Conservation (phyloP, 2,113 vertebrate genomes). For the Mionectes macconnelli region DNA sequence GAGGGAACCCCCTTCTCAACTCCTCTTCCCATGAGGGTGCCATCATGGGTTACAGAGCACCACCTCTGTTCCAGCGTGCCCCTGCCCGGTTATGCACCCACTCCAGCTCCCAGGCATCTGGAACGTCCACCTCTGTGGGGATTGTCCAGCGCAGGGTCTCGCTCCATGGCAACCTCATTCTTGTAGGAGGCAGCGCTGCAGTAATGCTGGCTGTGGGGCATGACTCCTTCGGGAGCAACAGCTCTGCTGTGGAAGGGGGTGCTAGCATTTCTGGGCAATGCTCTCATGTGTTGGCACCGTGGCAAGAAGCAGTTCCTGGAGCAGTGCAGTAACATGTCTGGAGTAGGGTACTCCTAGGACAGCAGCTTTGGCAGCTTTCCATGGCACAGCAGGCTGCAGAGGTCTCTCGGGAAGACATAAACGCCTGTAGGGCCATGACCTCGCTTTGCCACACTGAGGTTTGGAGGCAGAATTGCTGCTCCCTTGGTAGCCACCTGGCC, state of each 20-base stretch:
- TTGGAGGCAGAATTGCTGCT: background rate
- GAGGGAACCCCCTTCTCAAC: background rate
- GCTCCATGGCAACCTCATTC: background rate
- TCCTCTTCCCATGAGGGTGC: accelerated
- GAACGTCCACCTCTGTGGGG: too few relatives aligned
- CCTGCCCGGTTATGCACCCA: background rate
- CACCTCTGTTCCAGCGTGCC: background rate
- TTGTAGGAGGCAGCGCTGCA: background rate
- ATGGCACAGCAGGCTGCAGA: background rate
- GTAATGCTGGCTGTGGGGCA: background rate
- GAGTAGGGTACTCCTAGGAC: background rate
- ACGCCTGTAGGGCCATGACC: accelerated
- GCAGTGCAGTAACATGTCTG: background rate
- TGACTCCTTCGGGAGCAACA: accelerated
- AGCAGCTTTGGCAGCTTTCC: background rate
- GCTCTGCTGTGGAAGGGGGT: background rate
- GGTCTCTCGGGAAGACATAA: background rate
- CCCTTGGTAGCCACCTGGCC: background rate
- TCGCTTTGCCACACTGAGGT: background rate
- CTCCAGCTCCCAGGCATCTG: background rate
- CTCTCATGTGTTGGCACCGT: background rate
- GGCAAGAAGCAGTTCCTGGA: background rate
- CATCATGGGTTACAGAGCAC: accelerated
- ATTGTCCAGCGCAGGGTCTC: background rate
- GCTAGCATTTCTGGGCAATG: background rate